Percentiles rank a stretch among this genome's conserved stretches.
Conservation (phyloP, 2,888 invertebrate species). For the Aphodius sticticus region DNA sequence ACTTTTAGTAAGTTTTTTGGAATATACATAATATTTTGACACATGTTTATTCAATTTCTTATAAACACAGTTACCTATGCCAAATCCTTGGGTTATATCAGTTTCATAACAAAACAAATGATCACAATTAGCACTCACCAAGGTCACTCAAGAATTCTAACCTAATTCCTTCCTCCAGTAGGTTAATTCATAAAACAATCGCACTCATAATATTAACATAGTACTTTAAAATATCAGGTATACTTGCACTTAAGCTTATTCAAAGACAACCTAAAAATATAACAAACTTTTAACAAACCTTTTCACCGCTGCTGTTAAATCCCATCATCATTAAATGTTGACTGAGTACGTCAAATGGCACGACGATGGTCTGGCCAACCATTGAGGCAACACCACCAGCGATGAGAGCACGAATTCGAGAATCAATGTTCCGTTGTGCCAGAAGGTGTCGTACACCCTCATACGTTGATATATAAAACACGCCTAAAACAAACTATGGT, state of each 20-base stretch:
- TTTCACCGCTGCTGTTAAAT: slow-evolving; percentile 50
- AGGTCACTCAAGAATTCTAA: background rate
- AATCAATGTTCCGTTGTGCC: slow-evolving; percentile 70
- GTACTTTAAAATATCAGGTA: too few species aligned
- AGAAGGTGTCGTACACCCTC: slow-evolving; percentile 88
- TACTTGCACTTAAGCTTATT: too few species aligned
- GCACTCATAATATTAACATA: too few species aligned
- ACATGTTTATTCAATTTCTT: background rate
- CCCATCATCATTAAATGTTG: slow-evolving; percentile 97
- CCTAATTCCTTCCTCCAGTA: background rate
- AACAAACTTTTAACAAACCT: slow-evolving; percentile 52
- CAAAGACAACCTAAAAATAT: background rate
- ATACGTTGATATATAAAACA: slow-evolving; percentile 93
- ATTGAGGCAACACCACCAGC: slow-evolving; percentile 92
- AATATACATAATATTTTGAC: too few species aligned
- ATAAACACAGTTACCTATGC: slow-evolving; percentile 4
- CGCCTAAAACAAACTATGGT: slow-evolving; percentile 66
- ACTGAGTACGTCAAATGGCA: slow-evolving; percentile 95
- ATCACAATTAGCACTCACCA: background rate
- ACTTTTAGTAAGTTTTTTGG: too few species aligned
- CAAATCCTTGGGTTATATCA: slow-evolving; percentile 47
- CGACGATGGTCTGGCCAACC: slow-evolving; percentile 94
- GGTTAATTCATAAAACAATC: background rate
- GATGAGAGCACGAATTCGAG: slow-evolving; percentile 78
- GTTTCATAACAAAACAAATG: background rate